These are phyloP conservation scores for Lepeophtheirus nordmannii DNA, from an alignment of 2,888 invertebrate species.

Conservation along the genomic window DNA sequence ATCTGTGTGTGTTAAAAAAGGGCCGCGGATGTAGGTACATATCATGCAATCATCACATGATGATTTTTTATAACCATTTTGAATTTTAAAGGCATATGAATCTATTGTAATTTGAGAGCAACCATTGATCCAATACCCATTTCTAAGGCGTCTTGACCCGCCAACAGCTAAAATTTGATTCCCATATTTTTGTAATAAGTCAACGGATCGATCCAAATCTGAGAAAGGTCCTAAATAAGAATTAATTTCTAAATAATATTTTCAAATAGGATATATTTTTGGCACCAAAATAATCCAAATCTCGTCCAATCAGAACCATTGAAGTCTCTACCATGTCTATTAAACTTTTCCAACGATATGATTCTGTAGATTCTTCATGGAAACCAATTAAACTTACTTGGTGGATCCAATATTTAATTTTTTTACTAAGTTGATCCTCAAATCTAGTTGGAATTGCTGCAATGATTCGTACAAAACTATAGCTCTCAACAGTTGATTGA, in stretches of 20 bases:
- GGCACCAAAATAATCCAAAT: not conserved
- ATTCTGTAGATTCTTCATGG: not conserved
- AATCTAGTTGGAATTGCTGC: not conserved
- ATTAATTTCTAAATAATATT: not conserved
- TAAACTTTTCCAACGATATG: conserved; percentile 3
- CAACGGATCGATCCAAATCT: conserved; percentile 10
- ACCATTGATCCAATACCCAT: conserved; percentile 31
- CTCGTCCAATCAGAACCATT: not conserved
- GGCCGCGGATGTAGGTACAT: conserved; percentile 8
- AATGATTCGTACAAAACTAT: not conserved
- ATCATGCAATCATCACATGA: conserved; percentile 11
- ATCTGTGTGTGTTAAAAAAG: not conserved
- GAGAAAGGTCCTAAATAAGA: not conserved
- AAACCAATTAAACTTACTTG: not conserved
- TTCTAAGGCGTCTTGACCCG: conserved; percentile 22
- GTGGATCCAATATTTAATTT: not conserved
- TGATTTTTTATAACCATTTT: not conserved
- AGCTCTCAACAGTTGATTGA: not conserved
- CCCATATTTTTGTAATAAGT: not conserved
- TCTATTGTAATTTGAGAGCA: conserved; percentile 31
- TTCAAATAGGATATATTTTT: not conserved
- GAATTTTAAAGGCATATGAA: not conserved
- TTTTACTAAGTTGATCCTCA: not conserved
- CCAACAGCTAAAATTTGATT: conserved; percentile 13
- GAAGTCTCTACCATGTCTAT: not conserved